Evolutionary conservation across 1,140 invertebrate species (phyloP).

Genomic region (Choristoneura fumiferana): DNA sequence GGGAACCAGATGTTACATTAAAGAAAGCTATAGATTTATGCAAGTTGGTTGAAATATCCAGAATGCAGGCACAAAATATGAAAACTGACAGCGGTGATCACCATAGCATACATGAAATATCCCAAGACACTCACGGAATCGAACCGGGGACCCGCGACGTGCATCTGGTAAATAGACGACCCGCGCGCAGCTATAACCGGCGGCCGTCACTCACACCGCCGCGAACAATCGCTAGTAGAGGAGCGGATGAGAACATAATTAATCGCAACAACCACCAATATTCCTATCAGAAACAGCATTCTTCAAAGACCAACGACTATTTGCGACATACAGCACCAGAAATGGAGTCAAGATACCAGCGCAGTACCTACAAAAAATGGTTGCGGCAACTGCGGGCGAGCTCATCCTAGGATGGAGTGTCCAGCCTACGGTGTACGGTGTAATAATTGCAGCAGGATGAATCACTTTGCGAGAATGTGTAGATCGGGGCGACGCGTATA

Average conservation of each 20-base stretch:
- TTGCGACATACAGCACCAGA: neutral
- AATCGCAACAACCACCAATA: neutral
- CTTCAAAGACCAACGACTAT: neutral
- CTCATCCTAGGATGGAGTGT: slow-evolving; percentile 6
- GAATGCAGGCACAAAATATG: slow-evolving; percentile 16
- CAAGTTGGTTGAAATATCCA: slow-evolving; percentile 14
- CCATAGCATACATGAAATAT: slow-evolving; percentile 5
- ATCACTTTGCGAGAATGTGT: slow-evolving; percentile 17
- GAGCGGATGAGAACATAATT: neutral
- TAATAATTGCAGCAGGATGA: slow-evolving; percentile 18
- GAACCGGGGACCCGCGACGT: neutral
- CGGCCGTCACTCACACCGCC: slow-evolving; percentile 7
- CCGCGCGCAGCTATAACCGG: neutral
- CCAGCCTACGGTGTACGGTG: slow-evolving; percentile 16
- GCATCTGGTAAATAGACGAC: neutral
- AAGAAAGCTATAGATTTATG: slow-evolving; percentile 20
- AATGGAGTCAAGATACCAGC: neutral
- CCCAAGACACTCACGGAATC: neutral
- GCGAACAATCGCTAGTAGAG: neutral
- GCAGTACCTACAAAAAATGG: neutral
- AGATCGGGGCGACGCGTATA: neutral
- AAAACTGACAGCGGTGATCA: slow-evolving; percentile 9
- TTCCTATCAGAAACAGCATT: neutral
- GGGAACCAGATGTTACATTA: slow-evolving; percentile 15
- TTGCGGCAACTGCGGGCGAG: slow-evolving; percentile 6